Evolutionary conservation across 2,113 vertebrate species (phyloP), one percentile per base, ranked within the genome.

Genomic region (Poeciliopsis retropinna): DNA sequence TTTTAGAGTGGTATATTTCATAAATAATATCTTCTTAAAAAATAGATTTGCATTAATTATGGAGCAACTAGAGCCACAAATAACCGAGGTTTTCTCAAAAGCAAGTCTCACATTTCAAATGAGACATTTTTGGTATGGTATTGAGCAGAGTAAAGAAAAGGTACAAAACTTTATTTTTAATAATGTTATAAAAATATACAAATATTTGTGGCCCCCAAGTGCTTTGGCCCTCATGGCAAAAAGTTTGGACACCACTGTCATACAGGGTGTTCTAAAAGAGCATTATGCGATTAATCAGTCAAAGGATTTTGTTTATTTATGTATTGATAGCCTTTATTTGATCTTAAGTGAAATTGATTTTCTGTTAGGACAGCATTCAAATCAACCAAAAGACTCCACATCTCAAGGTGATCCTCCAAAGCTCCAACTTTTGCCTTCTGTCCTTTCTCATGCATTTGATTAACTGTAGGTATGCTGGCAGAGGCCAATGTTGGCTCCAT

Each of bases 351-450:
- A 37, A 37, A 37, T 37, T 17, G 7, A 25, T 57, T 57, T 57
- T 57, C 8, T 57, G 70, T 89, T 79, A 94, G 91, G 60, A 90
- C 92, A 92, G 83, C 87, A 90, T 93, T 87, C 70, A 78, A 67
- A 67, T 28, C 47, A 73, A 86, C 72, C 76, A 77, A 76, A 86
- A 19, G 17, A 81, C 65, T 79, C 51, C 72, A 73, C 81, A 84
- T 87, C 91, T 34, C 86, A 91, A 92, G 88, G 83, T 89, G 87
- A 88, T 80, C 68, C 60, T 81, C 82, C 71, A 75, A 73, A 73
- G 60, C 88, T 76, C 80, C 41, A 34, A 31, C 68, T 76, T 88
- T 77, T 70, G 39, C 75, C 73, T 65, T 39, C 54, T 60, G 44
- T 57, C 62, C 28, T 17, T 71, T 80, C 61, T 79, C 70, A 75